These are phyloP conservation scores for Julus scandinavius DNA, from an alignment of 2,888 invertebrate genomes.

Conservation along the genomic window DNA sequence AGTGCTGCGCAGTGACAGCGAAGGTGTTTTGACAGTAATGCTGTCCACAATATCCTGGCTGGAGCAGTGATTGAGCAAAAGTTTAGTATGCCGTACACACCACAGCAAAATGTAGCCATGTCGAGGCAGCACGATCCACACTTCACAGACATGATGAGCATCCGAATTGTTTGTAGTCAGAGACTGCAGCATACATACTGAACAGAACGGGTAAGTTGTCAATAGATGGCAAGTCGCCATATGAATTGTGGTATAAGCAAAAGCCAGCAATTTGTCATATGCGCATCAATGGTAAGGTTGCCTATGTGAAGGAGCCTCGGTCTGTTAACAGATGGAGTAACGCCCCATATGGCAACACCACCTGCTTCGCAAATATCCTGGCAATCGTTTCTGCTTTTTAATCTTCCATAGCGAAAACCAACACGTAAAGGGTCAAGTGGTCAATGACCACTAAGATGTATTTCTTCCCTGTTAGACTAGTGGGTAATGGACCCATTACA, in stretches of 20 bases:
- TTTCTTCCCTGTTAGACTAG: too few species aligned
- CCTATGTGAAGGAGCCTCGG: too few species aligned
- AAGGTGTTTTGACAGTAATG: background rate
- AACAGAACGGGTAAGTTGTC: background rate
- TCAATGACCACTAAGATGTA: too few species aligned
- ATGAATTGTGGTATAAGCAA: slow-evolving; percentile 40
- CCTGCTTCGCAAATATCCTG: too few species aligned
- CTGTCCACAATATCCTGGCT: background rate
- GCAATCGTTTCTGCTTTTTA: too few species aligned
- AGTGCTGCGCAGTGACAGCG: background rate
- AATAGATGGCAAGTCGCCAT: slow-evolving; percentile 1
- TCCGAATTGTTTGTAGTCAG: slow-evolving; percentile 22
- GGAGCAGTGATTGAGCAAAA: background rate
- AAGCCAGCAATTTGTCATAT: slow-evolving; percentile 24
- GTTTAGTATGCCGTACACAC: background rate
- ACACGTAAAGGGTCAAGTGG: too few species aligned
- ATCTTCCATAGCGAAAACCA: too few species aligned
- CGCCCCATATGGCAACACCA: too few species aligned
- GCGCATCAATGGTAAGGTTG: too few species aligned
- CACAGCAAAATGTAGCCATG: slow-evolving; percentile 39
- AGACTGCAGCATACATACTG: slow-evolving; percentile 43
- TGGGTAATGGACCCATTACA: too few species aligned
- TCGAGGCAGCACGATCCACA: background rate
- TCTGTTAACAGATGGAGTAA: too few species aligned
- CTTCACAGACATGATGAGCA: background rate